Evolutionary conservation across 92 coral and sea anemone genomes (phyloP).

Genomic region (Parazoanthus swiftii): DNA sequence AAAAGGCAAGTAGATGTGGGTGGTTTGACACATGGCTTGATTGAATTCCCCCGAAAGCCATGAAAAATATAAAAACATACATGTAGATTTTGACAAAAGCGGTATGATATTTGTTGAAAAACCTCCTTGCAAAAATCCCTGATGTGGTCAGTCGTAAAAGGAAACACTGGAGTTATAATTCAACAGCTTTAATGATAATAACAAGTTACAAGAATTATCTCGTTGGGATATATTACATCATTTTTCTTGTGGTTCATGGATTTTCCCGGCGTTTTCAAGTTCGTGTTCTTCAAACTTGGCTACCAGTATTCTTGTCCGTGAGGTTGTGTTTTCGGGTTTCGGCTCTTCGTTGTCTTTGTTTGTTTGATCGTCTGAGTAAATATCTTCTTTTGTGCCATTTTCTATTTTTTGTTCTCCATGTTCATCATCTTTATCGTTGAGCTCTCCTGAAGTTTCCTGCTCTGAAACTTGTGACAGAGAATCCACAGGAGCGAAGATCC

Average conservation of each 20-base stretch:
- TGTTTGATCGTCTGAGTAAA: too few relatives aligned
- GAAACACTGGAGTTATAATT: too few relatives aligned
- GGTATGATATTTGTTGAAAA: too few relatives aligned
- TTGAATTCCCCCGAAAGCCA: too few relatives aligned
- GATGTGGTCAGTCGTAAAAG: too few relatives aligned
- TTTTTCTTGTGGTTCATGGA: not conserved
- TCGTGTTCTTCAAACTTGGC: slow-evolving; percentile 10
- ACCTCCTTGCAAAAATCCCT: too few relatives aligned
- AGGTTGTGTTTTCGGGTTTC: not conserved
- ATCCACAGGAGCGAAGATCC: slow-evolving; percentile 43
- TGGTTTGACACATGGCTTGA: too few relatives aligned
- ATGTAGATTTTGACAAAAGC: too few relatives aligned
- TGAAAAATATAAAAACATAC: too few relatives aligned
- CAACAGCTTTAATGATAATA: too few relatives aligned
- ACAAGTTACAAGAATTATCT: not conserved
- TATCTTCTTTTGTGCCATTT: not conserved
- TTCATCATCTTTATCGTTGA: not conserved
- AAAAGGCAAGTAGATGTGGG: too few relatives aligned
- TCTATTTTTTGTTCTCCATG: not conserved
- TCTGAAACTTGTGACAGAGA: slow-evolving; percentile 6
- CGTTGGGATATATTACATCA: not conserved
- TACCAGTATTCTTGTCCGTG: not conserved
- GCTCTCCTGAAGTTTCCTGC: not conserved
- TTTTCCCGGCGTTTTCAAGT: not conserved
- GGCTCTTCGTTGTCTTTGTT: too few relatives aligned